These are phyloP conservation scores for Harpegnathos saltator DNA, from an alignment of 1,140 invertebrate species.

Conservation along the genomic window DNA sequence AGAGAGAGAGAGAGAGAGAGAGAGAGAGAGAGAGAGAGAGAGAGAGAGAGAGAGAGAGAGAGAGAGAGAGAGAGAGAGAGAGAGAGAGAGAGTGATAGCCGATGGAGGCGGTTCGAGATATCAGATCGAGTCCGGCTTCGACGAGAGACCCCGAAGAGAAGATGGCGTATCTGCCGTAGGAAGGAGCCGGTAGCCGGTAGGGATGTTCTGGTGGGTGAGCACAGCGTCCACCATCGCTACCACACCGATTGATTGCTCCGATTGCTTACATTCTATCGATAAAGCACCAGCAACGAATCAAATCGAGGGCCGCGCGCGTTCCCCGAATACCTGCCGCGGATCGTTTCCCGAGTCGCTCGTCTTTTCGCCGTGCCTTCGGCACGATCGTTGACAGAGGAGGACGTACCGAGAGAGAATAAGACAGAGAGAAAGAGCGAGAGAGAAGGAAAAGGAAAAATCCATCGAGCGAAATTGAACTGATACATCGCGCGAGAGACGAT, in stretches of 20 bases:
- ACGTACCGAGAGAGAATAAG: background rate
- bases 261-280: constrained; percentile 75
- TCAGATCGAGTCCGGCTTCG: constrained; percentile 70
- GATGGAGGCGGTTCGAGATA: constrained; percentile 76
- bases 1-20: background rate
- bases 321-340: constrained; percentile 45
- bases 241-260: constrained; percentile 77
- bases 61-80: background rate
- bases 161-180: constrained; percentile 74
- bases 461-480: background rate
- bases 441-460: constrained; percentile 9
- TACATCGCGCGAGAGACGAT: background rate
- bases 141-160: constrained; percentile 64
- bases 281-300: constrained; percentile 61
- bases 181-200: constrained; percentile 74
- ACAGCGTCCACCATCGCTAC: constrained; percentile 77
- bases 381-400: constrained; percentile 46
- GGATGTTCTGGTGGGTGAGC: constrained; percentile 79
- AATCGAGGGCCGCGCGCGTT: constrained; percentile 45
- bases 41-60: constrained; percentile 48
- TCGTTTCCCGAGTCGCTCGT: constrained; percentile 38
- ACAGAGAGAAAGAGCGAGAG: background rate
- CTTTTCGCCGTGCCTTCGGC: constrained; percentile 22
- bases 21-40: background rate
- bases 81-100: constrained; percentile 68